phyloP scores from a whole-genome alignment of 2,797 vertebrate genomes.

The Fistularia tabacaria region DNA sequence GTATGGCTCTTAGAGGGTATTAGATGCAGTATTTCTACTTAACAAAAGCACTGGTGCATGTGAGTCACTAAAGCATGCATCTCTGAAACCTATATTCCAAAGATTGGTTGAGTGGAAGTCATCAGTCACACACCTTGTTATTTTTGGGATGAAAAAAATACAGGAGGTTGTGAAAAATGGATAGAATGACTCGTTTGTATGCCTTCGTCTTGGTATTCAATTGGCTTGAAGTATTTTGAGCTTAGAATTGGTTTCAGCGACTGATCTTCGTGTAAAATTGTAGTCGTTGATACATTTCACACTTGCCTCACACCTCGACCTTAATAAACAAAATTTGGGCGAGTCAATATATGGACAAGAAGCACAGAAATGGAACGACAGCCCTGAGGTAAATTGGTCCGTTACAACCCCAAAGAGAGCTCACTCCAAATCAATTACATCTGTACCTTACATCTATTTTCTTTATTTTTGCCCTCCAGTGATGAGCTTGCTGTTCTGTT shows the following conservation, averaged over 20 bases:
- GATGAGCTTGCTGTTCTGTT: no score
- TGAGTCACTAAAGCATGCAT: slow-evolving; percentile 22
- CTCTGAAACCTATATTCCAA: no score
- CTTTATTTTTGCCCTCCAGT: no score
- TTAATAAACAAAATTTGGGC: no score
- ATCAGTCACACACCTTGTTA: slow-evolving; percentile 19
- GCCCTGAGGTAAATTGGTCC: slow-evolving; percentile 9
- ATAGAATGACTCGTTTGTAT: background rate
- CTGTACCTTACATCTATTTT: background rate
- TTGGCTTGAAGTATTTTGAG: no score
- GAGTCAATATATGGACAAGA: slow-evolving; percentile 29
- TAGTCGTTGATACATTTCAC: no score
- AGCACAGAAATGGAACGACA: slow-evolving; percentile 1
- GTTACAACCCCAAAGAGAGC: slow-evolving; percentile 1
- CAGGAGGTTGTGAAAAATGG: slow-evolving; percentile 34
- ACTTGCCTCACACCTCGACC: no score
- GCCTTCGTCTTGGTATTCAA: no score
- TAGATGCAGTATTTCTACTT: slow-evolving; percentile 35
- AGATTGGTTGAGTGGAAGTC: slow-evolving; percentile 1
- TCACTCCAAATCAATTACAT: slow-evolving; percentile 25
- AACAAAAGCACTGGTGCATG: slow-evolving; percentile 24
- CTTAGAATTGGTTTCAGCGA: no score
- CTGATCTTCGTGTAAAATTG: no score
- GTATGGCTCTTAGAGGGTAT: slow-evolving; percentile 31
- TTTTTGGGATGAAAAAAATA: slow-evolving; percentile 31